Conservation (phyloP, 2,797 vertebrate species). For the Pangasius macronema region DNA sequence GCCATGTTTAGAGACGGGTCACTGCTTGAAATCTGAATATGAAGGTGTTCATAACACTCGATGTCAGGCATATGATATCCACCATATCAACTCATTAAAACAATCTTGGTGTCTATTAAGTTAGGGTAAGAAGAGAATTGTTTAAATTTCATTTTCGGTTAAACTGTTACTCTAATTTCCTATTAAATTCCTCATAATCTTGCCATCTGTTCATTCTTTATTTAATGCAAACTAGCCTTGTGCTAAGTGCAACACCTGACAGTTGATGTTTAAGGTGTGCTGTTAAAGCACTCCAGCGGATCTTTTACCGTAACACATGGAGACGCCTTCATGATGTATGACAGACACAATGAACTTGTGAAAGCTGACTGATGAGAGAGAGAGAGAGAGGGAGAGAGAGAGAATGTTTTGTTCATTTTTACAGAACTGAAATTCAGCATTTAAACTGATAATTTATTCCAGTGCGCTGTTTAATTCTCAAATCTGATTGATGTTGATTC, state of each 20-base stretch:
- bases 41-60: background rate
- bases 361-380: slow-evolving; percentile 14
- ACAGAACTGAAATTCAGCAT: background rate
- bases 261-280: background rate
- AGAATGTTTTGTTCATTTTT: background rate
- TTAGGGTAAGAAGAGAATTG: background rate
- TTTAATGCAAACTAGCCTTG: background rate
- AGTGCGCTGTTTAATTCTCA: background rate
- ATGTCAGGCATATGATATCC: background rate
- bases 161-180: background rate
- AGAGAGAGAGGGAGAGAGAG: background rate
- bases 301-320: background rate
- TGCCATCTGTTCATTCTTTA: background rate
- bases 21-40: background rate
- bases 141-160: background rate
- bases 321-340: slow-evolving; percentile 19
- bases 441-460: background rate
- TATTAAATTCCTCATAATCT: background rate
- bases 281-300: background rate
- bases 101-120: background rate
- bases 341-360: slow-evolving; percentile 10
- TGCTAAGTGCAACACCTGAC: background rate
- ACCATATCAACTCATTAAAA: background rate
- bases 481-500: background rate
- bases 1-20: background rate